Conservation (phyloP, 2,888 invertebrate genomes). For the Pollenia griseotomentosa region DNA sequence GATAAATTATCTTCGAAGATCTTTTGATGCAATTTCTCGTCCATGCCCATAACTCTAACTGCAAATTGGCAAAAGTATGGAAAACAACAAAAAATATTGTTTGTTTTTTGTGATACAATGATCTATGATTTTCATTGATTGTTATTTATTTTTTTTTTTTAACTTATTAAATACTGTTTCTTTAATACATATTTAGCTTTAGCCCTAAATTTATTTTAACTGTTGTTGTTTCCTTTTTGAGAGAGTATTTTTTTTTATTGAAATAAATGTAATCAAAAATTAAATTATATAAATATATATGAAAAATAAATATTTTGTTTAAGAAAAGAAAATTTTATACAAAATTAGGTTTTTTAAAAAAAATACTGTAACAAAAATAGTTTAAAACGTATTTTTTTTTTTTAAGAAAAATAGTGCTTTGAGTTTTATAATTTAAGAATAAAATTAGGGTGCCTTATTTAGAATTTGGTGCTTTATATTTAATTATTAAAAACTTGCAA, state of each 20-base stretch:
- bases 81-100: constrained; percentile 74
- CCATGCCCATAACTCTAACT: constrained; percentile 85
- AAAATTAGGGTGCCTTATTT: constrained; percentile 1
- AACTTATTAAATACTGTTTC: constrained; percentile 41
- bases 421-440: neutral
- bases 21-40: constrained; percentile 84
- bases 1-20: constrained; percentile 84
- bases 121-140: constrained; percentile 50
- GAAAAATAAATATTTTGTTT: neutral
- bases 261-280: constrained; percentile 35
- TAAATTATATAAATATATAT: constrained; percentile 48
- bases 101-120: constrained; percentile 67
- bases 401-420: constrained; percentile 43
- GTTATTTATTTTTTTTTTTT: constrained; percentile 52
- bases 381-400: constrained; percentile 18
- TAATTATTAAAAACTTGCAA: constrained; percentile 30
- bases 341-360: constrained; percentile 29
- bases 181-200: constrained; percentile 21
- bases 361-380: constrained; percentile 39
- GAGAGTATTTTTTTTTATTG: constrained; percentile 6
- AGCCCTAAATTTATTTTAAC: constrained; percentile 40
- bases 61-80: constrained; percentile 79
- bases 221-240: constrained; percentile 58
- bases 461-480: constrained; percentile 29
- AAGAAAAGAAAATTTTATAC: constrained; percentile 38